phyloP scores from a whole-genome alignment of 2,888 invertebrate species.

The Empis livida region DNA sequence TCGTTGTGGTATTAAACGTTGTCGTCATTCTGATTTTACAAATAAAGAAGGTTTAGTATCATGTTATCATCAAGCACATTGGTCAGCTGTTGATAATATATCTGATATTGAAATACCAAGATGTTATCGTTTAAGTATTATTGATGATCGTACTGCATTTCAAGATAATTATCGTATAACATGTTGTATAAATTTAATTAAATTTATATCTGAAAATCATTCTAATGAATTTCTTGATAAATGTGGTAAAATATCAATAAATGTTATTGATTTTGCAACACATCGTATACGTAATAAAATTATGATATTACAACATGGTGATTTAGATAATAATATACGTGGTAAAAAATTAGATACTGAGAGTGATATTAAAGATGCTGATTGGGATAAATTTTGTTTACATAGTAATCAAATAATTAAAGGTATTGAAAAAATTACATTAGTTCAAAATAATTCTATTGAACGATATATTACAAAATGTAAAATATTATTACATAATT shows the following conservation, averaged over 20 bases:
- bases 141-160: constrained; percentile 22
- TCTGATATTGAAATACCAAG: constrained; percentile 52
- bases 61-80: constrained; percentile 28
- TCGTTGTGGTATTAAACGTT: constrained; percentile 27
- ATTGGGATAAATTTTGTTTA: background rate
- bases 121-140: constrained; percentile 33
- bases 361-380: background rate
- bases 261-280: constrained; percentile 50
- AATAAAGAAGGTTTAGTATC: constrained; percentile 38
- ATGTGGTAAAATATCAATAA: background rate
- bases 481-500: background rate
- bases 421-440: background rate
- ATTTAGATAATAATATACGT: background rate
- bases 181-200: constrained; percentile 59
- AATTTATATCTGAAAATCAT: background rate
- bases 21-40: constrained; percentile 32
- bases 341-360: too few relatives aligned
- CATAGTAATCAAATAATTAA: background rate
- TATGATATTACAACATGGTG: too few relatives aligned
- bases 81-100: constrained; percentile 22
- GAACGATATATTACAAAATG: background rate
- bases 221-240: too few relatives aligned
- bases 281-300: constrained; percentile 43
- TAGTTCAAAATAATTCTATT: background rate
- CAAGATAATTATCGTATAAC: constrained; percentile 58